phyloP scores from a whole-genome alignment of 2,888 invertebrate species.

The Lepetodrilus schrolli region DNA sequence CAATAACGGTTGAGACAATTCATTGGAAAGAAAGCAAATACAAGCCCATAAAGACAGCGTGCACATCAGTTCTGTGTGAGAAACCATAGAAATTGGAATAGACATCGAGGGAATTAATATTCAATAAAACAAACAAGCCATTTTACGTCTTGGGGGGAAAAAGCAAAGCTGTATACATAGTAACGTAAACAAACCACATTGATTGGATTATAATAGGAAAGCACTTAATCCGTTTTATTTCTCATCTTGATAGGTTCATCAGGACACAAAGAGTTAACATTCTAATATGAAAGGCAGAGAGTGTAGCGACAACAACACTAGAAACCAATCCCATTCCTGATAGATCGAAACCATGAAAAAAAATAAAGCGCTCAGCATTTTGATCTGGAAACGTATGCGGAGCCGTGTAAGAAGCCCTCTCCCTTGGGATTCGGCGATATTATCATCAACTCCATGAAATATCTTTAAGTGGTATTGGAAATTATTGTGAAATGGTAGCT shows the following conservation, averaged over 20 bases:
- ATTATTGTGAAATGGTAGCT: constrained; percentile 33
- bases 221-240: constrained; percentile 7
- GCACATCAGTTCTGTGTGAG: no score
- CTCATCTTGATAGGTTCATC: neutral
- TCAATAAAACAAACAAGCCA: neutral
- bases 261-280: neutral
- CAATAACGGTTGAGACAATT: no score
- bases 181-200: no score
- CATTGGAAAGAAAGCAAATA: no score
- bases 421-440: constrained; percentile 12
- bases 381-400: neutral
- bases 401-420: constrained; percentile 5
- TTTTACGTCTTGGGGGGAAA: neutral
- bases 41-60: no score
- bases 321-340: neutral
- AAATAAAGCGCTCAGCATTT: neutral
- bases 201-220: neutral
- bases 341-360: neutral
- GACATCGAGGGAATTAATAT: neutral
- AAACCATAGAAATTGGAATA: neutral
- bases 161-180: neutral
- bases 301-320: neutral
- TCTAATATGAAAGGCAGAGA: constrained; percentile 6
- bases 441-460: constrained; percentile 33
- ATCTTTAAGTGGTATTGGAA: constrained; percentile 34